phyloP scores from a whole-genome alignment of 2,113 vertebrate genomes.

The Pseudorectes ferrugineus region DNA sequence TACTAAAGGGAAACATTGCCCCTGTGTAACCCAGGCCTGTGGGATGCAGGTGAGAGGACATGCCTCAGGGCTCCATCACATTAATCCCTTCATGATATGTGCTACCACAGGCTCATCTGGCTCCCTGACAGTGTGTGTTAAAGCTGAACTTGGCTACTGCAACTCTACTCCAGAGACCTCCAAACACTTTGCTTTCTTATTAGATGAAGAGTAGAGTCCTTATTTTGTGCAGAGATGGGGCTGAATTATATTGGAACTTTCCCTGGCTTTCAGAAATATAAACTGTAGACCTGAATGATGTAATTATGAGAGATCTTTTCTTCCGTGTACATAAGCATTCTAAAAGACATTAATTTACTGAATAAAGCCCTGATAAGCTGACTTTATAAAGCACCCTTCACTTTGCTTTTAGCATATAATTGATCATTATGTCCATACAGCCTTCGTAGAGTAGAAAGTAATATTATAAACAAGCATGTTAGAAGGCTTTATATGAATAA shows the following conservation, averaged over 20 bases:
- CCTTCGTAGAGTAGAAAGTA: neutral
- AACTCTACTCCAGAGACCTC: neutral
- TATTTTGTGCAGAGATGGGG: neutral
- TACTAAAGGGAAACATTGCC: neutral
- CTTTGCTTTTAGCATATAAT: neutral
- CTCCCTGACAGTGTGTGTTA: neutral
- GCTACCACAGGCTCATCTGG: neutral
- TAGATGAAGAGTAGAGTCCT: neutral
- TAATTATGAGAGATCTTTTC: neutral
- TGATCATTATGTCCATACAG: rapidly evolving
- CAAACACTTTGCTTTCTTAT: neutral
- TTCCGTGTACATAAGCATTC: neutral
- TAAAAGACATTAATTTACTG: neutral
- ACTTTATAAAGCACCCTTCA: neutral
- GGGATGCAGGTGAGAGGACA: neutral
- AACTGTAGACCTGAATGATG: neutral
- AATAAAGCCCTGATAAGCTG: neutral
- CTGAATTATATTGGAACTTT: neutral
- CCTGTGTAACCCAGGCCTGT: neutral
- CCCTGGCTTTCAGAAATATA: neutral
- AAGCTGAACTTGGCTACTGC: neutral
- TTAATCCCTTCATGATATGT: neutral
- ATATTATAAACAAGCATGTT: neutral
- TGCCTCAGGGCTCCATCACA: neutral
- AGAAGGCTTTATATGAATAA: neutral